Conservation (phyloP, 2,797 vertebrate genomes). For the Chaetodon trifasciatus region DNA sequence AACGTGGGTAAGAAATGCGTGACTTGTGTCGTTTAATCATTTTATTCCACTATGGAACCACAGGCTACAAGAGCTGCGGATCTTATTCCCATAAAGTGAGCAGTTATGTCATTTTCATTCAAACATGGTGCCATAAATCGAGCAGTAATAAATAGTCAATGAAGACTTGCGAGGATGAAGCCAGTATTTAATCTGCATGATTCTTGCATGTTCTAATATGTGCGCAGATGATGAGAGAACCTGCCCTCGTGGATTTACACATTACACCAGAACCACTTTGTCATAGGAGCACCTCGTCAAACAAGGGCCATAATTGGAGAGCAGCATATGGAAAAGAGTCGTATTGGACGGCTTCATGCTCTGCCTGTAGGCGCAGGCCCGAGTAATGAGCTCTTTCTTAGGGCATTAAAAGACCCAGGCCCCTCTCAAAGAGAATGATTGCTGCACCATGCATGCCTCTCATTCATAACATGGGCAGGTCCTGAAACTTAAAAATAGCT, state of each 20-base stretch:
- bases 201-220: slow-evolving; percentile 26
- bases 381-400: slow-evolving; percentile 71
- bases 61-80: slow-evolving; percentile 33
- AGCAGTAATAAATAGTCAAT: slow-evolving; percentile 1
- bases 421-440: slow-evolving; percentile 68
- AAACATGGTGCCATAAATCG: slow-evolving; percentile 41
- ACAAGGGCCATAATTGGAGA: slow-evolving; percentile 66
- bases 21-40: slow-evolving; percentile 31
- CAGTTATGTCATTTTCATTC: slow-evolving; percentile 39
- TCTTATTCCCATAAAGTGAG: slow-evolving; percentile 31
- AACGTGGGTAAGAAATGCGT: slow-evolving; percentile 22
- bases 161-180: slow-evolving; percentile 30
- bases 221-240: slow-evolving; percentile 73
- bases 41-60: slow-evolving; percentile 41
- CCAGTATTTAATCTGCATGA: slow-evolving; percentile 49
- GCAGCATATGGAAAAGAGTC: slow-evolving; percentile 78
- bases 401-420: slow-evolving; percentile 68
- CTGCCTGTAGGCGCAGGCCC: slow-evolving; percentile 47
- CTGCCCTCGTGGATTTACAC: slow-evolving; percentile 78
- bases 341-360: slow-evolving; percentile 50
- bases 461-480: slow-evolving; percentile 73
- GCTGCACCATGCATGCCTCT: slow-evolving; percentile 78
- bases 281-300: slow-evolving; percentile 71
- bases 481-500: slow-evolving; percentile 71
- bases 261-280: slow-evolving; percentile 72